Evolutionary conservation across 2,113 vertebrate species (phyloP).

Genomic region (Triplophysa dalaica): DNA sequence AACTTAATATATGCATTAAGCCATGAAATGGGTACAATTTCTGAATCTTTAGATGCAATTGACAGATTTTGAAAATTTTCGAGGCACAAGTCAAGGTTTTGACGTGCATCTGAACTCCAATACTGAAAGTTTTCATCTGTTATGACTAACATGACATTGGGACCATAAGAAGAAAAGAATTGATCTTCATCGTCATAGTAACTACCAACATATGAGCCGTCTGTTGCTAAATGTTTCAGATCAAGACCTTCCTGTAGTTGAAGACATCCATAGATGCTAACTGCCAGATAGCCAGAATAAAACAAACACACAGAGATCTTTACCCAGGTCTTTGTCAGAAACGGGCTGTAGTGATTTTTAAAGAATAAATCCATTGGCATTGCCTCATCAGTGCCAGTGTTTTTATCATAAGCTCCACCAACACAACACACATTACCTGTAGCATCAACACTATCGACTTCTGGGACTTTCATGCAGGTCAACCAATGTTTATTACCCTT

Average conservation of each 20-base stretch:
- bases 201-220: conserved; percentile 63
- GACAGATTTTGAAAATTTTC: conserved; percentile 58
- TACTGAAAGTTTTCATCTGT: conserved; percentile 58
- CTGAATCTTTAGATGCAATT: conserved; percentile 38
- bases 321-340: conserved; percentile 56
- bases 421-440: conserved; percentile 53
- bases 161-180: conserved; percentile 67
- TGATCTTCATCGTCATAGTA: conserved; percentile 69
- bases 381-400: conserved; percentile 28
- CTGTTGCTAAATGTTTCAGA: conserved; percentile 65
- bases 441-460: neutral
- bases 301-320: conserved; percentile 58
- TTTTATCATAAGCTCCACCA: conserved; percentile 46
- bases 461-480: conserved; percentile 59
- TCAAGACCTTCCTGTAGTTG: conserved; percentile 57
- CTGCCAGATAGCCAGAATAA: conserved; percentile 57
- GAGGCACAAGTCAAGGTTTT: conserved; percentile 56
- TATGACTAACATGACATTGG: conserved; percentile 70
- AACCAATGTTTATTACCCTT: conserved; percentile 68
- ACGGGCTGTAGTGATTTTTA: conserved; percentile 63
- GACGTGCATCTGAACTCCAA: conserved; percentile 65
- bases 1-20: conserved; percentile 53
- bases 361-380: conserved; percentile 65
- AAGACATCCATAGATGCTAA: conserved; percentile 60
- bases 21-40: conserved; percentile 61